These are phyloP conservation scores for Epizoanthus illoricatus DNA, from an alignment of 92 coral and sea anemone species.

Conservation along the genomic window DNA sequence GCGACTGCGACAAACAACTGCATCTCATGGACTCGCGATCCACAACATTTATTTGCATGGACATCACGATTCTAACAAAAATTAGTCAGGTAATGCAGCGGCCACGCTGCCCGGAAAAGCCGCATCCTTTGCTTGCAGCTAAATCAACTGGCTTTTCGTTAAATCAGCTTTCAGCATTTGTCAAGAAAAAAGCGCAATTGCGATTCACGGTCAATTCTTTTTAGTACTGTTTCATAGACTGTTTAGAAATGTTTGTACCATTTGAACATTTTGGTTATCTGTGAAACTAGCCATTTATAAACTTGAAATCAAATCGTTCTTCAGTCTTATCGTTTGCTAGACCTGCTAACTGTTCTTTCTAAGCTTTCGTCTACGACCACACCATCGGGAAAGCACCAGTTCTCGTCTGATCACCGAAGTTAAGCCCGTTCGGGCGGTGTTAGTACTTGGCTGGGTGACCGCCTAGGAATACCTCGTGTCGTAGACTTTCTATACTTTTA, in stretches of 20 bases:
- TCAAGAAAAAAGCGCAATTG: conserved; percentile 8
- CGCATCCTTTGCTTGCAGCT: background rate
- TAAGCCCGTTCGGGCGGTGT: too few species aligned
- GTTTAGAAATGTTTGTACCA: background rate
- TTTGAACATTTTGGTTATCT: background rate
- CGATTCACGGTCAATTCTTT: conserved; percentile 4
- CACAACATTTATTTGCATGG: conserved; percentile 15
- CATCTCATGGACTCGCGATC: background rate
- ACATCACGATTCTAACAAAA: background rate
- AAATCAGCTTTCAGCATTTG: background rate
- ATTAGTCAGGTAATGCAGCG: conserved; percentile 19
- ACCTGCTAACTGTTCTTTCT: too few species aligned
- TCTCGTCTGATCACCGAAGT: too few species aligned
- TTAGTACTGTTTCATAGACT: conserved; percentile 3
- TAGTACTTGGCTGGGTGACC: too few species aligned
- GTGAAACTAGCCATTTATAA: background rate
- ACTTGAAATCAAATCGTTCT: background rate
- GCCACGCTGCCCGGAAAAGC: background rate
- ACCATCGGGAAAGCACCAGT: too few species aligned
- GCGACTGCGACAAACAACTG: background rate
- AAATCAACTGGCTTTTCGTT: conserved; percentile 19
- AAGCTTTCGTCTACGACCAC: too few species aligned
- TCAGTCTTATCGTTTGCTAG: too few species aligned
- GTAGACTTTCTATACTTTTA: too few species aligned
- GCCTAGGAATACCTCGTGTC: too few species aligned